Conservation (phyloP, 2,797 vertebrate species). For the Cichlasoma orientale region DNA sequence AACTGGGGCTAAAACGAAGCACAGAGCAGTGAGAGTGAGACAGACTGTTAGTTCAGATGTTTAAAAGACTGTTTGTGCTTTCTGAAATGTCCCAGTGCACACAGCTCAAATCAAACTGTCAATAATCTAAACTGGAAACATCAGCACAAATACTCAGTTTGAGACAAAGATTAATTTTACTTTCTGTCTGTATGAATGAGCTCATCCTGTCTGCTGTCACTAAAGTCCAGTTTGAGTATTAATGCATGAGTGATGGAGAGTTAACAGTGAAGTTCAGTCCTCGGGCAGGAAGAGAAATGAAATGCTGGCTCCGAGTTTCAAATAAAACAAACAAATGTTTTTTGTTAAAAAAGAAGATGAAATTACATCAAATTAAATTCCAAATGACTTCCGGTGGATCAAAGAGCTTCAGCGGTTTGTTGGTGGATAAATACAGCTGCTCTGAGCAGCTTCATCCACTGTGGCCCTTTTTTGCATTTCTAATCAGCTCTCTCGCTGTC, state of each 20-base stretch:
- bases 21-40: too few species aligned
- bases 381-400: neutral
- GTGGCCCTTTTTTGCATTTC: rapidly evolving
- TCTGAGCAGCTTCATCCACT: neutral
- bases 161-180: neutral
- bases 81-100: too few species aligned
- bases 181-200: rapidly evolving
- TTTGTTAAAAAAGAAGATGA: neutral
- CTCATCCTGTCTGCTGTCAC: neutral
- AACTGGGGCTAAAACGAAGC: too few species aligned
- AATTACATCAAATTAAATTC: neutral
- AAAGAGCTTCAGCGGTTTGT: neutral
- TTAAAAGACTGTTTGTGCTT: too few species aligned
- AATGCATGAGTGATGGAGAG: neutral
- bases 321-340: neutral
- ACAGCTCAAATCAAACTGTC: too few species aligned
- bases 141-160: neutral
- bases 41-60: too few species aligned
- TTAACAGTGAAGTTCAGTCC: neutral
- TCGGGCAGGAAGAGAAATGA: neutral
- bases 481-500: neutral
- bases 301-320: neutral
- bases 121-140: too few species aligned
- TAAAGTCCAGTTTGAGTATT: neutral
- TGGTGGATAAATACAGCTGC: neutral